phyloP scores from a whole-genome alignment of 2,113 vertebrate species.

The Dinomys branickii region DNA sequence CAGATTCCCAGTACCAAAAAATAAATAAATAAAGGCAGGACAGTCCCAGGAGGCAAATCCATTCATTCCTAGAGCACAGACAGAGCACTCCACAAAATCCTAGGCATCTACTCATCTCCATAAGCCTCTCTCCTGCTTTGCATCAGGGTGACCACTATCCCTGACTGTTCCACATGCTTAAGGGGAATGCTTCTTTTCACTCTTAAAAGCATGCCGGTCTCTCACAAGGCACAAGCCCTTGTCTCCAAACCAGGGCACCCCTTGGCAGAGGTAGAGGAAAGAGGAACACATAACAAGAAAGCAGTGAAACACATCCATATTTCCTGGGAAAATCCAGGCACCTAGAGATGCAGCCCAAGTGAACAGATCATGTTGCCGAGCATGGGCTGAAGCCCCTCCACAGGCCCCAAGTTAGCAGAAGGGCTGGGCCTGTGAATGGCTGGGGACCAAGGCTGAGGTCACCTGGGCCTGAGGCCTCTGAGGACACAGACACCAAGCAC shows the following conservation, averaged over 20 bases:
- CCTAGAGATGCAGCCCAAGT: background rate
- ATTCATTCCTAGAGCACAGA: slow-evolving; percentile 44
- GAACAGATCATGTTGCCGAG: slow-evolving; percentile 9
- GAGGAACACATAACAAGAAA: background rate
- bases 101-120: background rate
- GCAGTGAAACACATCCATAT: background rate
- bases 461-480: slow-evolving; percentile 59
- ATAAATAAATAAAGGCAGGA: background rate
- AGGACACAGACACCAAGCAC: slow-evolving; percentile 19
- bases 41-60: slow-evolving; percentile 45
- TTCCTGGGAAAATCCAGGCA: slow-evolving; percentile 4
- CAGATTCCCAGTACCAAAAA: background rate
- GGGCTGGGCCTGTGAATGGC: slow-evolving; percentile 10
- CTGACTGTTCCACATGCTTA: background rate
- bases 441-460: slow-evolving; percentile 64
- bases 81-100: background rate
- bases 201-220: background rate
- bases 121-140: background rate
- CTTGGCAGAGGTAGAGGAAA: rapidly evolving
- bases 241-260: background rate
- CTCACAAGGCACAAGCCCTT: background rate
- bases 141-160: background rate
- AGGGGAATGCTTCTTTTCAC: background rate
- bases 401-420: slow-evolving; percentile 36
- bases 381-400: slow-evolving; percentile 43